phyloP scores from a whole-genome alignment of 2,797 vertebrate species.

The Tenualosa ilisha region DNA sequence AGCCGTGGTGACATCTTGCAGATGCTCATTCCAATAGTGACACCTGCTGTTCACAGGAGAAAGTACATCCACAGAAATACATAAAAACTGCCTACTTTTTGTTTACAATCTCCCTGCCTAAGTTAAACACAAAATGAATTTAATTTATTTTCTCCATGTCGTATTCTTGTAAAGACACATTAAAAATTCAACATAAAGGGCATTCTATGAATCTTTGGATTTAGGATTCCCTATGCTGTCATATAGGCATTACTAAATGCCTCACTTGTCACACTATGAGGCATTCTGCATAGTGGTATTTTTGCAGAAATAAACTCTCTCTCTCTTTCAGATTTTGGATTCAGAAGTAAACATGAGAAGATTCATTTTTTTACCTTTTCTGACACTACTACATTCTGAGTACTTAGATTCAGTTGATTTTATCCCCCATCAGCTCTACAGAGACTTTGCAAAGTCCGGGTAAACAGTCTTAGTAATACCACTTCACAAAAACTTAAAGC shows the following conservation, averaged over 20 bases:
- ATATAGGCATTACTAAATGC: background rate
- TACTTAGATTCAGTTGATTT: background rate
- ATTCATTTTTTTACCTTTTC: background rate
- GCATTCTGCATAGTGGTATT: too few relatives aligned
- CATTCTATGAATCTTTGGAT: background rate
- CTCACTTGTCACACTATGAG: background rate
- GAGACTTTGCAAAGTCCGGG: background rate
- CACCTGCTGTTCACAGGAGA: slow-evolving; percentile 30
- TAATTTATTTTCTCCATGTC: background rate
- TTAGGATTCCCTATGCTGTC: background rate
- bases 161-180: background rate
- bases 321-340: background rate
- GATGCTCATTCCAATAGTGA: slow-evolving; percentile 18
- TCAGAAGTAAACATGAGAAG: background rate
- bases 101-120: too few relatives aligned
- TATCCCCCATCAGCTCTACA: background rate
- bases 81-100: background rate
- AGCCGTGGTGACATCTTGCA: background rate
- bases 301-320: too few relatives aligned
- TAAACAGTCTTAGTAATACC: background rate
- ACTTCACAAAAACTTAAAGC: background rate
- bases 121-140: background rate
- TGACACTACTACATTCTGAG: background rate
- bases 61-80: background rate
- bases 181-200: background rate